Base-by-base conservation (phyloP, 2,888 invertebrate species). In the Caradrina kadenii region DNA sequence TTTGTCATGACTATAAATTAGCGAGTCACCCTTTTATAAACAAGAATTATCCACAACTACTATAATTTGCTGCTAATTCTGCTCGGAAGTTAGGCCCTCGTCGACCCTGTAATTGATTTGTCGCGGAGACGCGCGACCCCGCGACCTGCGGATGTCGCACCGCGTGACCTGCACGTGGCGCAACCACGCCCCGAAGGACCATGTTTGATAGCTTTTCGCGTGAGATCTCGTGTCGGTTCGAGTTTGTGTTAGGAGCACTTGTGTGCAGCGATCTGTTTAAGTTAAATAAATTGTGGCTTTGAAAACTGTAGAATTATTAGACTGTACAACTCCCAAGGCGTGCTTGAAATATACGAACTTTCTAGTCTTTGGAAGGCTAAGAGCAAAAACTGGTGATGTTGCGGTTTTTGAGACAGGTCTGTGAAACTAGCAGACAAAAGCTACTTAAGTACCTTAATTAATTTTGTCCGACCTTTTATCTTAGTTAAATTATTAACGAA, bases 101-200 rank as follows among this genome's bases (percentile, higher is more conserved):
- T 87, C 87, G 87, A 89, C 90, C 90, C 91, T 93, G 92, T 94
- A 94, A 95, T 95, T 95, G 95, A 95, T 95, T 95, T 95, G 95
- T 94, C 95, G 92, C 92, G 91, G 92, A 83, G 81, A 72, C 85
- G 84, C 80, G 76, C 84, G 77, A 72, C 82, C 81, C 65, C 73
- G 76, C 79, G 87, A 70, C 76, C 82, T 79, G 87, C 85, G 86
- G 61, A 64, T 81, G 88, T 71, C 82, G 84, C 76, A 86, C n/a
- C 92, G 87, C 89, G 89, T 83, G 93, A 10, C 87, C 45, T 72
- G 66, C 93, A 87, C 92, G 90, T 88, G 92, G 69, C 84, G 66
- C 61, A 66, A 73, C 86, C 89, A 87, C 91, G 91, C 91, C 91
- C 86, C 60, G 50, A 52, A 60, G 69, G 70, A 84, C 82, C 83